phyloP scores from a whole-genome alignment of 2,888 invertebrate genomes.

The Nemapogon koenigi region DNA sequence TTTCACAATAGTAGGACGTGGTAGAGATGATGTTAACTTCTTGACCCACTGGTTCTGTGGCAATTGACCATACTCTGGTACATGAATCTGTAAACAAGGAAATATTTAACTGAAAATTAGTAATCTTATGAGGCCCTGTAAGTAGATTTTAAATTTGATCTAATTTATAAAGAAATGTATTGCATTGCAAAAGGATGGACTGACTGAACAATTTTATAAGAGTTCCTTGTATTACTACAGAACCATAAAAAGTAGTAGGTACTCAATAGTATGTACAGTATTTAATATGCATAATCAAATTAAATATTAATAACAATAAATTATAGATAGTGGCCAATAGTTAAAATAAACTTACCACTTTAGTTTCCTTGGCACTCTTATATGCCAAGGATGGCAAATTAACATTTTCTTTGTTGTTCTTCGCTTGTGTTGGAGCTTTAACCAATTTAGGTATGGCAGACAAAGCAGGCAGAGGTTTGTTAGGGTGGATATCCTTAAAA shows the following conservation, averaged over 20 bases:
- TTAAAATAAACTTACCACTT: constrained; percentile 42
- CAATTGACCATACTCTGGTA: constrained; percentile 30
- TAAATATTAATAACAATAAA: no score
- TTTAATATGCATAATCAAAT: no score
- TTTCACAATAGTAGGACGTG: constrained; percentile 34
- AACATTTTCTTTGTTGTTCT: constrained; percentile 35
- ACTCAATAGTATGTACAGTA: no score
- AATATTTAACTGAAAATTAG: no score
- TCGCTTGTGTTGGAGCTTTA: constrained; percentile 19
- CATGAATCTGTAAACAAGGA: constrained; percentile 28
- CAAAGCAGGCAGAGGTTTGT: constrained; percentile 28
- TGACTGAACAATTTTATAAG: no score
- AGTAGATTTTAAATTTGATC: no score
- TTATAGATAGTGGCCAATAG: no score
- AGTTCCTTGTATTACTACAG: no score
- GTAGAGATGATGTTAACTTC: constrained; percentile 28
- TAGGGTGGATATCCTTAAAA: constrained; percentile 35
- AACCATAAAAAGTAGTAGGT: no score
- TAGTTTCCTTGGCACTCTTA: constrained; percentile 38
- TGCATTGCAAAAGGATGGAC: no score
- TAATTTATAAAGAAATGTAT: no score
- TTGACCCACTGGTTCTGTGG: constrained; percentile 33
- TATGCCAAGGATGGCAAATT: constrained; percentile 35
- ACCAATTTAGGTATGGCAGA: constrained; percentile 35
- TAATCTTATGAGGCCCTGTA: no score